phyloP scores from a whole-genome alignment of 2,797 vertebrate genomes.

The Phaenicophaeus curvirostris region DNA sequence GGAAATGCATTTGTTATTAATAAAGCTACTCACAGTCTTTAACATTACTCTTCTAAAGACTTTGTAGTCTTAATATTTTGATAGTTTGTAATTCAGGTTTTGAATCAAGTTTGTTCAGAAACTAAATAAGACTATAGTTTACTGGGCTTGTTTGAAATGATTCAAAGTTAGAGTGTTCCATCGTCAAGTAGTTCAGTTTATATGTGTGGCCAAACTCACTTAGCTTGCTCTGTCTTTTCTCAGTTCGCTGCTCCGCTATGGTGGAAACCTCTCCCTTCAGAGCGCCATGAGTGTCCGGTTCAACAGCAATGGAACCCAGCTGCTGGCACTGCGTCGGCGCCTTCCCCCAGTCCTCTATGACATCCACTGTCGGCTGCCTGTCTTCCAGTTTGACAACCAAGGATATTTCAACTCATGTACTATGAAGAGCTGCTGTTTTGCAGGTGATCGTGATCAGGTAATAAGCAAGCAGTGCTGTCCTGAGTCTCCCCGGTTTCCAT shows the following conservation, averaged over 20 bases:
- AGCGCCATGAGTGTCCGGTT: constrained; percentile 99
- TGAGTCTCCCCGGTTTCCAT: background rate
- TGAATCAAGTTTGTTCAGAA: background rate
- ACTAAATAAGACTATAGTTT: background rate
- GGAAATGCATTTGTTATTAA: background rate
- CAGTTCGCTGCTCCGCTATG: constrained; percentile 94
- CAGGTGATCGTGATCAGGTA: constrained; percentile 97
- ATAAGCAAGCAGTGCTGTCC: background rate
- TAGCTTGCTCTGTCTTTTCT: background rate
- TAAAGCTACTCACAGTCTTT: background rate
- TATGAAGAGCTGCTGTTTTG: constrained; percentile 99
- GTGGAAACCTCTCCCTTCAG: constrained; percentile 94
- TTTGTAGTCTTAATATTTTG: background rate
- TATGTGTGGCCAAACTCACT: background rate
- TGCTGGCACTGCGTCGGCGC: constrained; percentile 92
- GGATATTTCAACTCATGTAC: constrained; percentile 99
- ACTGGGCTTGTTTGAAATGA: background rate
- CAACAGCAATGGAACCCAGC: constrained; percentile 95
- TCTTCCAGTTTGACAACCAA: constrained; percentile 99
- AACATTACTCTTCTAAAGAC: background rate
- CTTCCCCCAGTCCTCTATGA: constrained; percentile 96
- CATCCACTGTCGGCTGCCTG: constrained; percentile 94
- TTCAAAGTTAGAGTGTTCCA: background rate
- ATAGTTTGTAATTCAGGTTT: background rate
- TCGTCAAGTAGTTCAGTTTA: background rate